phyloP scores from a whole-genome alignment of 2,113 vertebrate genomes.

The Eurypyga helias region DNA sequence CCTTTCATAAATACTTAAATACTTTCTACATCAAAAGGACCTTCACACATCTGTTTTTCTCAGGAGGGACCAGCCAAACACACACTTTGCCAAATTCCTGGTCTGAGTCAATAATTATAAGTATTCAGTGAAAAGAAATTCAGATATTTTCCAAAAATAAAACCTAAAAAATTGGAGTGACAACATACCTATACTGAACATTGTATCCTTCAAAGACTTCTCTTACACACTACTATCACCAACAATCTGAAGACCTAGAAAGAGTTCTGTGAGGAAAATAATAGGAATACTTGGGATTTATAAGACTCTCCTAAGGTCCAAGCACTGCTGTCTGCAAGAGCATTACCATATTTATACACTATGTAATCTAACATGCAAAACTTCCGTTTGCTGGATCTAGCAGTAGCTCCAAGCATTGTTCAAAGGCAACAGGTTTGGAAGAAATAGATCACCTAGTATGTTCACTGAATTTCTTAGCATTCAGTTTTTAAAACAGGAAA shows the following conservation, averaged over 20 bases:
- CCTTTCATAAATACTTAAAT: background rate
- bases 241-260: background rate
- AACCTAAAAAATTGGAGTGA: background rate
- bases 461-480: background rate
- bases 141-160: background rate
- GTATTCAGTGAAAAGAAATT: background rate
- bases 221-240: accelerated
- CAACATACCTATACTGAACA: background rate
- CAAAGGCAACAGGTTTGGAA: background rate
- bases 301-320: background rate
- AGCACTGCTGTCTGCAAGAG: background rate
- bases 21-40: background rate
- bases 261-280: background rate
- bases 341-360: background rate
- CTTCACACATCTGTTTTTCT: background rate
- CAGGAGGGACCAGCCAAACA: background rate
- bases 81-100: background rate
- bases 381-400: background rate
- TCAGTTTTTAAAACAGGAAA: background rate
- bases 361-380: background rate
- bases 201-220: background rate
- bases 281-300: background rate
- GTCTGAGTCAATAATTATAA: background rate
- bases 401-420: background rate
- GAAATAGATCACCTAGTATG: background rate